Evolutionary conservation across 64 coral and sea anemone genomes (phyloP), one percentile per base, ranked within the genome.

Genomic region (Platygyra sinensis): DNA sequence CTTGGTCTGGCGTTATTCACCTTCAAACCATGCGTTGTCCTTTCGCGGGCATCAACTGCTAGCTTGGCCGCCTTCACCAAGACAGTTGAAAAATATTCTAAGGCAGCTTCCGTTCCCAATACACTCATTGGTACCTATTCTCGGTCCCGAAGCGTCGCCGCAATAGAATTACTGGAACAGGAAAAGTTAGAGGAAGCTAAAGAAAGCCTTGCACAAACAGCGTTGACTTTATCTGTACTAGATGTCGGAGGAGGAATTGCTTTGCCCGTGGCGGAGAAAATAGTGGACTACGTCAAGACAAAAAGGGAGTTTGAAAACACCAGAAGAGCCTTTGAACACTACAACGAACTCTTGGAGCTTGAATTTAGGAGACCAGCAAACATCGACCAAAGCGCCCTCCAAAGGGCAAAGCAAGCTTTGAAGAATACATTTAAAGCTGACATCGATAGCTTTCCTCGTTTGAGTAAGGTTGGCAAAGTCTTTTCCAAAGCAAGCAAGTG

Each of bases 401-500:
- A 28, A 61, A n/a, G 51, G 3, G 49, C 46, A 0, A 60, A 80
- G 20, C 19, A 55, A 60, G 78, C 78, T 6, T 80, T 80, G 46
- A 80, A 80, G 15, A 13, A 80, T 24, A 29, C 78, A 28, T 28
- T 80, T 6, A n/a, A 80, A 0, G 78, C 52, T 28, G 78, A 80
- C n/a, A 3, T 60, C 15, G 0, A 51, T 0, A 80, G 30, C 17
- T 80, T 61, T 80, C 52, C 78, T 12, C 78, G 52, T 80, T 59
- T 60, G 31, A 80, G 78, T 27, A 60, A 80, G 28, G 78, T 80
- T 5, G 50, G 78, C 52, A 80, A 80, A 57, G 78, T 29, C 19
- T 80, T 80, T 17, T 20, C 78, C n/a, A 80, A 80, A 80, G 78
- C 78, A 60, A 30, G 78, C 52, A 80, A 80, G 52, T 80, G 78